phyloP scores from a whole-genome alignment of 2,888 invertebrate genomes.

The Petrolisthes cinctipes region DNA sequence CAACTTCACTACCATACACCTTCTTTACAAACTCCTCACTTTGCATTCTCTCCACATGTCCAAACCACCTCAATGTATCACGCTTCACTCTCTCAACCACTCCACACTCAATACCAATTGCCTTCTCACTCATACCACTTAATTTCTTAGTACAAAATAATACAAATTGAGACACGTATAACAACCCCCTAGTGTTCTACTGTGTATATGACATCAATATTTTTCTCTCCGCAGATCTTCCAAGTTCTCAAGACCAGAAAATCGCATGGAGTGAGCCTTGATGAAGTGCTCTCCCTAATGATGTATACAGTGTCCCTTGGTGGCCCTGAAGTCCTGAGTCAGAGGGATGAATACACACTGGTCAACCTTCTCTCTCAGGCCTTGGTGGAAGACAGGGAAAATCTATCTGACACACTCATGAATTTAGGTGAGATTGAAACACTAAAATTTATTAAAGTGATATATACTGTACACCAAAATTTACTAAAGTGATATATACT shows the following conservation, averaged over 20 bases:
- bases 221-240: conserved; percentile 73
- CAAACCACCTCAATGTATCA: too few species aligned
- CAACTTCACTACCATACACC: too few species aligned
- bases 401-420: conserved; percentile 43
- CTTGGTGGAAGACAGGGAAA: conserved; percentile 74
- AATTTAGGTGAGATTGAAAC: conserved; percentile 48
- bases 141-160: too few species aligned
- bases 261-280: conserved; percentile 73
- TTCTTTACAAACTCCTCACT: too few species aligned
- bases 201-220: background rate
- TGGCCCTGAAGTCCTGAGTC: conserved; percentile 70
- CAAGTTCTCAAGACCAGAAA: conserved; percentile 75
- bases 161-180: too few species aligned
- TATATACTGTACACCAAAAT: too few species aligned
- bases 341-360: conserved; percentile 72
- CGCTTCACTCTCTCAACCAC: too few species aligned
- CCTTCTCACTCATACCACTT: too few species aligned
- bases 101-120: too few species aligned
- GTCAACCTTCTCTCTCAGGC: conserved; percentile 73
- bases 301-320: conserved; percentile 76
- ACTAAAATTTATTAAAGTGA: too few species aligned
- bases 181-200: background rate
- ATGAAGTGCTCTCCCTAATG: conserved; percentile 75
- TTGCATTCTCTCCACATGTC: too few species aligned
- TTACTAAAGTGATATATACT: too few species aligned